Conservation (phyloP, 2,113 vertebrate genomes). For the Seriola quinqueradiata region DNA sequence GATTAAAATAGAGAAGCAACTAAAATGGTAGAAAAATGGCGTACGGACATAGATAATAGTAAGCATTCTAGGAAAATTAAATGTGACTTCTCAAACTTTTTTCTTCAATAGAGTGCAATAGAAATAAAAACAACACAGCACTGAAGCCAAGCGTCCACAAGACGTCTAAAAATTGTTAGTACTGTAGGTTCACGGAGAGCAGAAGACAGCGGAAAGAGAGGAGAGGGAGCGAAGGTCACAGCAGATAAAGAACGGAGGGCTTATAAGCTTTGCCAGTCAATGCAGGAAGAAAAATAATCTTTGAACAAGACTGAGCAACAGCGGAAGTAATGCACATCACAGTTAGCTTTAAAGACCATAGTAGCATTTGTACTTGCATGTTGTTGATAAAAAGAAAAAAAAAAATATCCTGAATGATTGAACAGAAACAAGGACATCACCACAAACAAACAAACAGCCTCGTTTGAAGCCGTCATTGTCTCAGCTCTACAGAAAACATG, state of each 20-base stretch:
- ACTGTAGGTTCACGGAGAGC: slow-evolving; percentile 90
- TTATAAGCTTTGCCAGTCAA: slow-evolving; percentile 87
- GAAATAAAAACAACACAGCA: slow-evolving; percentile 92
- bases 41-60: slow-evolving; percentile 75
- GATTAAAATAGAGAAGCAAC: slow-evolving; percentile 89
- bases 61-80: slow-evolving; percentile 87
- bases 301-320: slow-evolving; percentile 84
- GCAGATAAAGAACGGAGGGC: slow-evolving; percentile 81
- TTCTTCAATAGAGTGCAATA: slow-evolving; percentile 89
- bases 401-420: slow-evolving; percentile 73
- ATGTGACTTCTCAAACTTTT: slow-evolving; percentile 80
- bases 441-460: slow-evolving; percentile 68
- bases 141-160: slow-evolving; percentile 94
- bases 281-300: slow-evolving; percentile 82
- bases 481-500: slow-evolving; percentile 34
- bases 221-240: slow-evolving; percentile 87
- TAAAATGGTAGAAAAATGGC: slow-evolving; percentile 87
- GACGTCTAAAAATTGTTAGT: slow-evolving; percentile 93
- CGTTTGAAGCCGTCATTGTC: slow-evolving; percentile 29
- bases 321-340: slow-evolving; percentile 89
- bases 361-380: slow-evolving; percentile 78
- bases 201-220: slow-evolving; percentile 67
- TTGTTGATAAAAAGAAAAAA: slow-evolving; percentile 50
- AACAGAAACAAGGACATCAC: slow-evolving; percentile 74
- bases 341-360: slow-evolving; percentile 84